Base-by-base conservation (phyloP, 2,888 invertebrate species). In the Phania funesta region DNA sequence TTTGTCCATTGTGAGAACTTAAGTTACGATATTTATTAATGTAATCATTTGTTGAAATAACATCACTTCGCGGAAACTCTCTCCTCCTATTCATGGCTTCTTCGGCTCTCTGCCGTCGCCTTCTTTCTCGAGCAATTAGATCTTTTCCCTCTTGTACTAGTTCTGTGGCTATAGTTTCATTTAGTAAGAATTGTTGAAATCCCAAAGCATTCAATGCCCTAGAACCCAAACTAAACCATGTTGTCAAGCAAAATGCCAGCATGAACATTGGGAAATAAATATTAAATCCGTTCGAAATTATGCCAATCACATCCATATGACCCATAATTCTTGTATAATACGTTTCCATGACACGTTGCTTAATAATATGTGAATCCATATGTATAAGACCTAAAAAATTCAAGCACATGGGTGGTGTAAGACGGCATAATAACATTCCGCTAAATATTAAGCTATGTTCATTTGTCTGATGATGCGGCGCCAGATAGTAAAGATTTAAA, bases 261-360 rank as follows among this genome's bases (percentile, higher is more conserved):
- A 99, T 98, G 79, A 97, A 94, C 94, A 99, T 99, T 0, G 99
- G 99, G 91, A 99, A 98, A 92, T 99, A 99, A 71, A 99, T 96
- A 92, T 99, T 99, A 92, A 99, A 99, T 8, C 99, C 99, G 90
- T 98, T 96, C 0, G 99, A 96, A 85, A 99, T 96, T 81, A 99
- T 97, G 29, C 96, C 95, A 71, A 99, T 95, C 0, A 99, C 98
- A 91, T 99, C 99, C 98, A 99, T 97, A 90, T 99, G 99, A 0
- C 99, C 99, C 99, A 99, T 99, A 86, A 99, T 96, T 94, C 96
- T 95, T 0, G 99, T 99, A 88, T 99, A 99, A 86, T 96, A 95
- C 0, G 99, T 99, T 92, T 97, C 99, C 92, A 95, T 92, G 50
- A 96, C 93, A 84, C 94, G 93, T 85, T 93, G 93, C 86, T 95